These are phyloP conservation scores for Trinorchestia longiramus DNA, from an alignment of 1,140 invertebrate genomes.

Conservation along the genomic window DNA sequence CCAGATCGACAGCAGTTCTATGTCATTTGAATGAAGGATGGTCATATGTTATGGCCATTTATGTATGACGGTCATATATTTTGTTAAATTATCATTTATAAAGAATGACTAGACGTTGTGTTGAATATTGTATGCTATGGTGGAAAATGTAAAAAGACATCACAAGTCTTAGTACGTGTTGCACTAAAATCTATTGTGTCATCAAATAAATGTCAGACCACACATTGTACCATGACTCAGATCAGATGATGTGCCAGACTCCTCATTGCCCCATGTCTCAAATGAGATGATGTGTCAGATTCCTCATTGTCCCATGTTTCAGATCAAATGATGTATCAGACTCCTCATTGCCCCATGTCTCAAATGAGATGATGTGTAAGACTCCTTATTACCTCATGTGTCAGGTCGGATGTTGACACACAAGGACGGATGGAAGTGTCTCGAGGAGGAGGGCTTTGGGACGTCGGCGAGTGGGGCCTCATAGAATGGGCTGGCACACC, in stretches of 20 bases:
- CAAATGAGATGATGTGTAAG: too few relatives aligned
- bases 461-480: constrained; percentile 34
- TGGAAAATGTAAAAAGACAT: not conserved
- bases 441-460: constrained; percentile 11
- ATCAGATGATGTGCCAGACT: too few relatives aligned
- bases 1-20: not conserved
- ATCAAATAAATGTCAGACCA: too few relatives aligned
- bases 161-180: not conserved
- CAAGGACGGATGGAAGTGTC: constrained; percentile 11
- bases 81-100: not conserved
- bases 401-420: not conserved
- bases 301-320: too few relatives aligned
- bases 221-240: too few relatives aligned
- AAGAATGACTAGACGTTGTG: too few relatives aligned
- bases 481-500: constrained; percentile 20
- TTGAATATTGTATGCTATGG: too few relatives aligned
- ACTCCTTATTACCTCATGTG: not conserved
- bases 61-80: not conserved
- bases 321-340: too few relatives aligned
- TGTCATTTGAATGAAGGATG: not conserved
- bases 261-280: too few relatives aligned
- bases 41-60: not conserved
- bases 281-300: too few relatives aligned
- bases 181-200: not conserved
- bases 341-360: too few relatives aligned